Base-by-base conservation (phyloP, 2,888 invertebrate genomes). In the Myopa tessellatipennis region DNA sequence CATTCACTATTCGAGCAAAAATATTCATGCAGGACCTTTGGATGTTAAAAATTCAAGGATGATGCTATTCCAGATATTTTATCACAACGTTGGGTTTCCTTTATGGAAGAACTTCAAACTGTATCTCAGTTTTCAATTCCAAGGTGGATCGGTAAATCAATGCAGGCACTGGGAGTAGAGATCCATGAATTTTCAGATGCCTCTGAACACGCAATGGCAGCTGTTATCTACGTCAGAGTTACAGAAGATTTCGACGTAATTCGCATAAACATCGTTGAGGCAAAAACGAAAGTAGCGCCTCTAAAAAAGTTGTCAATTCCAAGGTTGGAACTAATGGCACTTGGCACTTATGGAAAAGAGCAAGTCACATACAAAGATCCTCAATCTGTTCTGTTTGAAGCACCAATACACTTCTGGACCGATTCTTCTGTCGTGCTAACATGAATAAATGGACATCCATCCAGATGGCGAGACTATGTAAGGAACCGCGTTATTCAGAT, bases 261-360 rank as follows among this genome's bases (percentile, higher is more conserved):
- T 12, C 36, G n/a, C 45, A 58, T 60, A 38, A 10, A 34, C 14
- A 40, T 76, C 16, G 16, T 76, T 61, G 67, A 58, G 16, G 60
- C 76, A 4, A 74, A 79, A 65, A 80, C 80, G 10, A 81, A 78
- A 63, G 77, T 80, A 12, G 78, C 76, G 18, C 78, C 78, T 61
- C 77, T 78, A 61, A 80, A 77, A 72, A 78, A 26, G 67, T 74
- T 75, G 63, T 67, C 71, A 16, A 60, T 78, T 18, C 78, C 78
- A 36, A 68, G 72, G 55, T 77, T 79, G 12, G 69, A 79, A 60
- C 79, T 79, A 50, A 79, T 78, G 40, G 79, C 79, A n/a, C n/a
- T n/a, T n/a, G 68, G 78, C 78, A 40, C 77, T 78, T 58, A 67
- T 76, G 18, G 55, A 77, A 78, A n/a, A 61, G 58, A 40, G 79